Conservation (phyloP, 2,113 vertebrate genomes). For the Beaufortia kweichowensis region DNA sequence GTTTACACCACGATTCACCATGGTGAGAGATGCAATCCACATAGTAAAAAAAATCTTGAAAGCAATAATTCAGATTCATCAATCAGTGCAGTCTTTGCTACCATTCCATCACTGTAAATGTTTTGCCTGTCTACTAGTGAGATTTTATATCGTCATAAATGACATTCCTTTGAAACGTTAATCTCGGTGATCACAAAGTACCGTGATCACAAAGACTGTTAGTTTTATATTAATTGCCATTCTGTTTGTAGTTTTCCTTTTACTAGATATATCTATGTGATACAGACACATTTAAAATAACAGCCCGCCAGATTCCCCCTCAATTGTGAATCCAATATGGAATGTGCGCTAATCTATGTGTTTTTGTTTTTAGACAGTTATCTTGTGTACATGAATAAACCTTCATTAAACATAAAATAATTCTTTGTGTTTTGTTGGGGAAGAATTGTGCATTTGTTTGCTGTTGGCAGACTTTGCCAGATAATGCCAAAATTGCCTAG, state of each 20-base stretch:
- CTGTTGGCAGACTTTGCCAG: no score
- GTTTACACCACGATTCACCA: conserved; percentile 68
- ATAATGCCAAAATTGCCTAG: background rate
- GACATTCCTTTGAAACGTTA: conserved; percentile 67
- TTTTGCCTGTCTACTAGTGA: conserved; percentile 75
- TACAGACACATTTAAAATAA: conserved; percentile 70
- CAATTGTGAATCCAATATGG: conserved; percentile 59
- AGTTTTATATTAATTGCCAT: conserved; percentile 76
- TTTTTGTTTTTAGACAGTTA: conserved; percentile 80
- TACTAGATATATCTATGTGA: conserved; percentile 71
- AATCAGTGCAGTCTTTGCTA: conserved; percentile 53
- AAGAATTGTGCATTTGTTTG: background rate
- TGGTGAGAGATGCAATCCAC: conserved; percentile 72
- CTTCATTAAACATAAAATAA: conserved; percentile 62
- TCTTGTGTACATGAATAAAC: conserved; percentile 74
- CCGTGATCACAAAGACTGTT: conserved; percentile 68
- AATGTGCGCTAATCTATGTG: conserved; percentile 74
- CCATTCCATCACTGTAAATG: conserved; percentile 62
- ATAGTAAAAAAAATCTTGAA: conserved; percentile 70
- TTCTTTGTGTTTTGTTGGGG: conserved; percentile 58
- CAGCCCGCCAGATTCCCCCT: conserved; percentile 65
- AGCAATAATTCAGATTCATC: conserved; percentile 76
- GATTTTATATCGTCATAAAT: conserved; percentile 76
- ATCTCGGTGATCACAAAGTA: conserved; percentile 57
- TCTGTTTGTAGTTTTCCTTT: conserved; percentile 70